Percentiles rank a stretch among this genome's conserved stretches.
These are phyloP conservation scores for Agonopterix alstromeriana DNA, from an alignment of 2,888 invertebrate genomes.

Conservation along the genomic window DNA sequence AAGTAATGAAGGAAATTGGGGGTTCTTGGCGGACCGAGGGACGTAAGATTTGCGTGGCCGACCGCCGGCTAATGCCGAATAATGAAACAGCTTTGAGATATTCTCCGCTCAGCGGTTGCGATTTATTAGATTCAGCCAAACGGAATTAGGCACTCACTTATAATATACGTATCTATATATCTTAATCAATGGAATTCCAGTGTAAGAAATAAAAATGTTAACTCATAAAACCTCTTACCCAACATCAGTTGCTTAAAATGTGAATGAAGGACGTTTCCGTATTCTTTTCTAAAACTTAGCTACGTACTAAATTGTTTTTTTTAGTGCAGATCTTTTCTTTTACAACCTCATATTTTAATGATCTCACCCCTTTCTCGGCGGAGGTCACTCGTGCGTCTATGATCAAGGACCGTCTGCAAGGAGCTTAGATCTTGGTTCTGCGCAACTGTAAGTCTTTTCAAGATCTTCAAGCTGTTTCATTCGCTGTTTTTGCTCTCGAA, in stretches of 20 bases:
- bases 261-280: too few relatives aligned
- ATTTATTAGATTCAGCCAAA: slow-evolving; percentile 67
- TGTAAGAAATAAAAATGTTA: too few relatives aligned
- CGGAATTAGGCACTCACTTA: slow-evolving; percentile 50
- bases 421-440: slow-evolving; percentile 28
- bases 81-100: slow-evolving; percentile 71
- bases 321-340: too few relatives aligned
- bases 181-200: too few relatives aligned
- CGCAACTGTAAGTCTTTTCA: slow-evolving; percentile 9
- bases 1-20: slow-evolving; percentile 77
- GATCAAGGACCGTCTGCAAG: slow-evolving; percentile 33
- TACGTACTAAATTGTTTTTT: too few relatives aligned
- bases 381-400: slow-evolving; percentile 32
- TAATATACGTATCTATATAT: slow-evolving; percentile 9
- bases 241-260: too few relatives aligned
- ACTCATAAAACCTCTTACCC: too few relatives aligned
- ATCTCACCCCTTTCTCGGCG: slow-evolving; percentile 17
- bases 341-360: slow-evolving; percentile 13
- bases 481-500: slow-evolving; percentile 3
- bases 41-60: slow-evolving; percentile 67
- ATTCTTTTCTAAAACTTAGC: too few relatives aligned
- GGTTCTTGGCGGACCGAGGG: slow-evolving; percentile 58
- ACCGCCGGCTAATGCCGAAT: slow-evolving; percentile 67
- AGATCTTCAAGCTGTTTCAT: not conserved
- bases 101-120: slow-evolving; percentile 52